phyloP scores from a whole-genome alignment of 2,797 vertebrate species.

The Merluccius polli region DNA sequence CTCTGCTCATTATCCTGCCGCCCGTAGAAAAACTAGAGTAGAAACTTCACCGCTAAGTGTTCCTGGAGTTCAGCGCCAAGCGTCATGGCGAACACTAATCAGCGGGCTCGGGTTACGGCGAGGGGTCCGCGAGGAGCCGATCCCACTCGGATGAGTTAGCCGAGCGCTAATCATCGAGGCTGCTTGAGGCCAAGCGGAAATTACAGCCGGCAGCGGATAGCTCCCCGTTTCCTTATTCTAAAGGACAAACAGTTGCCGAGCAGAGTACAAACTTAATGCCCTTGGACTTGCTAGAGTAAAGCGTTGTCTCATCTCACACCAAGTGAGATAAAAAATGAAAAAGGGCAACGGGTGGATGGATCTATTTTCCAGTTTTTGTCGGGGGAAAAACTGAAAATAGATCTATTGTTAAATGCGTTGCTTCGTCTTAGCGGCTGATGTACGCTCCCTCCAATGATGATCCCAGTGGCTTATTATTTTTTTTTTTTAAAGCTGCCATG shows the following conservation, averaged over 20 bases:
- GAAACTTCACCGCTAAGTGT: constrained; percentile 42
- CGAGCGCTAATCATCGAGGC: constrained; percentile 51
- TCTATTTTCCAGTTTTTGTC: too few relatives aligned
- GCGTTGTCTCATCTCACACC: background rate
- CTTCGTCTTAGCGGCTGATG: too few relatives aligned
- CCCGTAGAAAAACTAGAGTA: constrained; percentile 40
- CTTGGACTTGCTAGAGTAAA: background rate
- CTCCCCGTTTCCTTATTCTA: background rate
- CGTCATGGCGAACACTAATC: constrained; percentile 59
- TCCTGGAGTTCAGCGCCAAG: constrained; percentile 45
- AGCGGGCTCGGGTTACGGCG: constrained; percentile 43
- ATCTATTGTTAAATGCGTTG: too few relatives aligned
- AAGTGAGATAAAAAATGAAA: background rate
- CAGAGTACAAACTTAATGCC: background rate
- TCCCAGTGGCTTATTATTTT: too few relatives aligned
- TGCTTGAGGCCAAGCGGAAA: background rate
- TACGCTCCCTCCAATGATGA: too few relatives aligned
- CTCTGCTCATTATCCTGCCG: constrained; percentile 47
- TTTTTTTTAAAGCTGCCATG: too few relatives aligned
- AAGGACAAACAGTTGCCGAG: background rate
- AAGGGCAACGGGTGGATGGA: background rate
- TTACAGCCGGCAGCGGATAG: background rate
- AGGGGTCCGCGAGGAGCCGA: constrained; percentile 59
- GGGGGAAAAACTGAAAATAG: too few relatives aligned
- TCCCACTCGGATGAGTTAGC: constrained; percentile 36